Evolutionary conservation across 2,113 vertebrate genomes (phyloP).

Genomic region (Patagioenas fasciata): DNA sequence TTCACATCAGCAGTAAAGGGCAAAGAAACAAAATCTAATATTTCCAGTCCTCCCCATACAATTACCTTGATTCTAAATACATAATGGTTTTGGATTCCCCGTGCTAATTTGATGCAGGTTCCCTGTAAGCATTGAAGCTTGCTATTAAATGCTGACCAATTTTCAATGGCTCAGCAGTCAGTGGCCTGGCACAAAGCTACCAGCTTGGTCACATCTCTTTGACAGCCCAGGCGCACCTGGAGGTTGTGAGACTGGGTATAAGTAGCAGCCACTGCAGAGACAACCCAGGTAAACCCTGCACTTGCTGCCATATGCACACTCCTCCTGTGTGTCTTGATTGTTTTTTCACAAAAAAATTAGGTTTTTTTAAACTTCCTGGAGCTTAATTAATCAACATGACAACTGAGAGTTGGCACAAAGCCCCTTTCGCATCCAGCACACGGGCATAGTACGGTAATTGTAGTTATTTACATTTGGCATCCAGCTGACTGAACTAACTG

Average conservation of each 20-base stretch:
- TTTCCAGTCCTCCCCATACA: not conserved
- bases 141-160: not conserved
- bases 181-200: conserved; percentile 46
- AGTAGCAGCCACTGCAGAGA: not conserved
- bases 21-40: not conserved
- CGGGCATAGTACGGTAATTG: conserved; percentile 61
- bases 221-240: not conserved
- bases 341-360: conserved; percentile 28
- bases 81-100: not conserved
- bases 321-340: not conserved
- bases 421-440: conserved; percentile 48
- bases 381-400: conserved; percentile 73
- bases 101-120: not conserved
- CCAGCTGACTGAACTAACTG: conserved; percentile 69
- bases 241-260: not conserved
- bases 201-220: not conserved
- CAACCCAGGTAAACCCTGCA: not conserved
- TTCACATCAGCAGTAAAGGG: not conserved
- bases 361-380: conserved; percentile 49
- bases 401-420: conserved; percentile 52
- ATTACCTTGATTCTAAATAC: conserved; percentile 5
- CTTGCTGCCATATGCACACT: not conserved
- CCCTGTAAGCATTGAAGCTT: not conserved
- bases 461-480: conserved; percentile 77
- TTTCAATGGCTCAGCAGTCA: not conserved